Base-by-base conservation (phyloP, 2,797 vertebrate species). In the Perodicticus potto region DNA sequence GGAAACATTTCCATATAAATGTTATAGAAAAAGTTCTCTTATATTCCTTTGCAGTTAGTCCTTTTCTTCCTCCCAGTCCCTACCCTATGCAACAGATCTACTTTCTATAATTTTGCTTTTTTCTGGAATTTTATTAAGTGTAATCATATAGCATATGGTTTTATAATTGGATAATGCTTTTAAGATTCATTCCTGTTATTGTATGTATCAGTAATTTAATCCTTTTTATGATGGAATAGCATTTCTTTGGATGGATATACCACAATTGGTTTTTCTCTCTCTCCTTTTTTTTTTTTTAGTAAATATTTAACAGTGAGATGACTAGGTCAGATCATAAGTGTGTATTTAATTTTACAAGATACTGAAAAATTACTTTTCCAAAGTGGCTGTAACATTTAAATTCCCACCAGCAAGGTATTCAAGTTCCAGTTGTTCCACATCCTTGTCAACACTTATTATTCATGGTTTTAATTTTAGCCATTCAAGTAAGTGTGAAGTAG, bases 111-210 rank as follows among this genome's bases (percentile, higher is more conserved):
- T 67, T 77, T 90, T 84, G 20, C 77, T 49, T 78, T 78, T 78
- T 93, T 86, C 80, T 89, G 82, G 34, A 86, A 94, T 82, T 85
- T 76, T 22, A 72, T 76, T 65, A 49, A 72, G 76, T 73, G 1
- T 55, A 92, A 70, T 92, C 53, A 65, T 92, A 19, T 19, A 22
- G 19, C 69, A 84, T 80, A 2, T 45, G 61, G n/a, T 61, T 90
- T 74, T 80, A 19, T 61, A 16, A 92, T 49, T 81, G 69, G 86
- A 10, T 61, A 53, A 40, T 61, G 23, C 25, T 94, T 76, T 82
- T 61, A 89, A 80, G 53, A 45, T 81, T 29, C 61, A 13, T 25
- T 37, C 81, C 45, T 34, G 34, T 40, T 25, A 16, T 34, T 70
- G 19, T 55, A 20, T 90, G 10, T 70, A 61, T 94, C 65, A 25